phyloP scores from a whole-genome alignment of 2,888 invertebrate species.

The Oxytorus armatus region DNA sequence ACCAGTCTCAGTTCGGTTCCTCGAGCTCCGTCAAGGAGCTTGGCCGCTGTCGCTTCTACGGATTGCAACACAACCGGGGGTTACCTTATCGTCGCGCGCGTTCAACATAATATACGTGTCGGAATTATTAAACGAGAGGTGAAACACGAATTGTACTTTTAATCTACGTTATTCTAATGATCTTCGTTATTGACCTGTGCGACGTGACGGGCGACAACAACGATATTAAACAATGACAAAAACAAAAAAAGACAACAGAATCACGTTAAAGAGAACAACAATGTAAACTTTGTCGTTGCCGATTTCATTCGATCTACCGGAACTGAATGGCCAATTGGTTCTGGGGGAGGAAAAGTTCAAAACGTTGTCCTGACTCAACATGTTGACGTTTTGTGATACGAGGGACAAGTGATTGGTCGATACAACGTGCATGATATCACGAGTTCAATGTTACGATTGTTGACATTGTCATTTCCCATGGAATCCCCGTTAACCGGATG shows the following conservation, averaged over 20 bases:
- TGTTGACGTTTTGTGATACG: constrained; percentile 40
- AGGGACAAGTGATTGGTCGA: constrained; percentile 17
- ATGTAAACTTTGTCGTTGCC: too few species aligned
- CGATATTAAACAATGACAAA: too few species aligned
- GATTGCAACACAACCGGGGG: constrained; percentile 37
- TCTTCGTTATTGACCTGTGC: too few species aligned
- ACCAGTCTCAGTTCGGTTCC: constrained; percentile 66
- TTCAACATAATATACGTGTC: neutral
- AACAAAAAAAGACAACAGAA: too few species aligned
- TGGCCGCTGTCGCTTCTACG: constrained; percentile 47
- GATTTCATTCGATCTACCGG: too few species aligned
- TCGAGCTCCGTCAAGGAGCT: constrained; percentile 69
- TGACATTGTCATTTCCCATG: neutral
- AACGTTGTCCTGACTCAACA: constrained; percentile 13
- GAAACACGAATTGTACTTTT: neutral
- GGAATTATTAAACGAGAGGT: neutral
- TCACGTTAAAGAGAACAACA: too few species aligned
- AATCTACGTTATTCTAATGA: too few species aligned
- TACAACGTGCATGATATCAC: constrained; percentile 1
- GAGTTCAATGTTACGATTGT: constrained; percentile 32
- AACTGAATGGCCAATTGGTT: too few species aligned
- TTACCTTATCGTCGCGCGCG: constrained; percentile 49
- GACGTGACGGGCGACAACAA: too few species aligned
- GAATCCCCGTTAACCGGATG: neutral
- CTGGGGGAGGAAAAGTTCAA: constrained; percentile 30